phyloP scores from a whole-genome alignment of 2,113 vertebrate genomes.

The Orientallactaga bullata region DNA sequence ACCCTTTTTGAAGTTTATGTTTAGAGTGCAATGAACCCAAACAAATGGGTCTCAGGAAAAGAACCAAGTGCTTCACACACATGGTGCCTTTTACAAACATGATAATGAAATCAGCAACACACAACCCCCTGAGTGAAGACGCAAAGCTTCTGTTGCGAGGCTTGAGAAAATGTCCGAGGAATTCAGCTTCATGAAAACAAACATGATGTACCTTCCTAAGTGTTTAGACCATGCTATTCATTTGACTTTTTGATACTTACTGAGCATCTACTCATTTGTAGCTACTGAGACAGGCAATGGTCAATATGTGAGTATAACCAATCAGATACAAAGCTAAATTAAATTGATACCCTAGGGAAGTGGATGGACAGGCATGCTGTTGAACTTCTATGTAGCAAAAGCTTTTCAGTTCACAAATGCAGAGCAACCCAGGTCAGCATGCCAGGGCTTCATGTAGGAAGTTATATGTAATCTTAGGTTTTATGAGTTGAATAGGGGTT shows the following conservation, averaged over 20 bases:
- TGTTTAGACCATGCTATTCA: not conserved
- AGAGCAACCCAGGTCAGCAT: fast-evolving
- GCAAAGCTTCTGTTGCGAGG: not conserved
- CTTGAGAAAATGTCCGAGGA: not conserved
- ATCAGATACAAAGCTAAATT: not conserved
- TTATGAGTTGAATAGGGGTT: too few species aligned
- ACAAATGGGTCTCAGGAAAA: not conserved
- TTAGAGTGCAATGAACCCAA: not conserved
- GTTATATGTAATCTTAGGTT: not conserved
- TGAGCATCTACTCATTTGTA: not conserved
- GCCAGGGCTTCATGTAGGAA: not conserved
- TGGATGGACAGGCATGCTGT: not conserved
- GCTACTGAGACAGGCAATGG: too few species aligned
- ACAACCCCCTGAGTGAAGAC: not conserved
- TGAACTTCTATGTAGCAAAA: not conserved
- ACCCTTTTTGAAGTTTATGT: not conserved
- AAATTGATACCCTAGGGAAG: not conserved
- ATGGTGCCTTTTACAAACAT: not conserved
- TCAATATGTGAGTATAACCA: not conserved
- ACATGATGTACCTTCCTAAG: not conserved
- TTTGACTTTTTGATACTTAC: not conserved
- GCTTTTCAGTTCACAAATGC: fast-evolving
- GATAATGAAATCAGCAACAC: not conserved
- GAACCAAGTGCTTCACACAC: not conserved
- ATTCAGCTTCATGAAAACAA: slow-evolving; percentile 8